Evolutionary conservation across 2,113 vertebrate species (phyloP).

Genomic region (Mustela nigripes): DNA sequence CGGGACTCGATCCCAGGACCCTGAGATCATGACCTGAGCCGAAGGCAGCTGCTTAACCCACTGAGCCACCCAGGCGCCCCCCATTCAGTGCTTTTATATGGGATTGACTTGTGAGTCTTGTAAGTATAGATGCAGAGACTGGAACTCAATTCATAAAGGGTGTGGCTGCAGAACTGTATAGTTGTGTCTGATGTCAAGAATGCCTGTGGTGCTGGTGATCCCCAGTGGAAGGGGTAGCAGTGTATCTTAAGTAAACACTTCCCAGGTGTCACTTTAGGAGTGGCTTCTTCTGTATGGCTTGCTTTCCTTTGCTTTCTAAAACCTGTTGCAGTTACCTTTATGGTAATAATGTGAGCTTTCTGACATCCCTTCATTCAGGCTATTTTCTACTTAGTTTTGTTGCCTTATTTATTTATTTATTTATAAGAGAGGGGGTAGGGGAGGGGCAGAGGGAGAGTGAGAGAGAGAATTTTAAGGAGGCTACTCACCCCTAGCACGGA

Average conservation of each 20-base stretch:
- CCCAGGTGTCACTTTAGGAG: neutral
- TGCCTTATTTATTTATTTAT: neutral
- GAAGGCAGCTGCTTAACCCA: too few relatives aligned
- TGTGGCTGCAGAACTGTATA: neutral
- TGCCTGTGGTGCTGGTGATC: neutral
- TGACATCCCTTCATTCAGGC: neutral
- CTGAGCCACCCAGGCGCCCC: too few relatives aligned
- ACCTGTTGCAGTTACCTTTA: neutral
- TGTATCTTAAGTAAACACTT: neutral
- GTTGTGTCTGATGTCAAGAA: neutral
- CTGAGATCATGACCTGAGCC: too few relatives aligned
- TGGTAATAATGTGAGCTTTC: neutral
- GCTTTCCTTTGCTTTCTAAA: neutral
- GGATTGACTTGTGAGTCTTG: neutral
- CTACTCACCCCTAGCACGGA: neutral
- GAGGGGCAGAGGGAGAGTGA: neutral
- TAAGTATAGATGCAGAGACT: neutral
- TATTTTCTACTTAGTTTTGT: neutral
- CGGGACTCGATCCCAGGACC: too few relatives aligned
- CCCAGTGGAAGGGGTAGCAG: neutral
- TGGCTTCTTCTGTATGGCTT: neutral
- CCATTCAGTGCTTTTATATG: neutral
- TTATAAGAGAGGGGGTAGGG: too few relatives aligned
- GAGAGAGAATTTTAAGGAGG: neutral
- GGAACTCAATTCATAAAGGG: neutral